Conservation (phyloP, 2,888 invertebrate species). For the Apantesis nais region DNA sequence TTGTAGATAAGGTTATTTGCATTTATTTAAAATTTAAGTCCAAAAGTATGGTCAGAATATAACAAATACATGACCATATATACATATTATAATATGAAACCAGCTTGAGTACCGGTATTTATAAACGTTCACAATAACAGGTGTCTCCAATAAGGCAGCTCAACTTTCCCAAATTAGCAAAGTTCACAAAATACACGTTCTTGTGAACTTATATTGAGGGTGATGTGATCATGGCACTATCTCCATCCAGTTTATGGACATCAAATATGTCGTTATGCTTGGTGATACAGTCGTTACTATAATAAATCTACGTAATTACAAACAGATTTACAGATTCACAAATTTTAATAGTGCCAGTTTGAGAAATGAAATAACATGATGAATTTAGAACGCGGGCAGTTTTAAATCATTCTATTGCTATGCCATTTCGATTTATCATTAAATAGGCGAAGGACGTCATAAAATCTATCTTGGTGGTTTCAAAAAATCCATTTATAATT, state of each 20-base stretch:
- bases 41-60: too few species aligned
- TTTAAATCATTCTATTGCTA: conserved; percentile 48
- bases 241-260: too few species aligned
- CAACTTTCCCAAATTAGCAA: background rate
- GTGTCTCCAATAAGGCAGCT: background rate
- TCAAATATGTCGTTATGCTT: background rate
- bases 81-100: too few species aligned
- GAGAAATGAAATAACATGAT: conserved; percentile 46
- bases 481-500: conserved; percentile 17
- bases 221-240: background rate
- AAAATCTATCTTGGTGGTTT: conserved; percentile 44
- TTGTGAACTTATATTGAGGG: background rate
- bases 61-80: too few species aligned
- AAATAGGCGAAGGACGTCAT: conserved; percentile 47
- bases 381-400: conserved; percentile 50
- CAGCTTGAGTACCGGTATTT: background rate
- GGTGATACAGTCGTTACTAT: conserved; percentile 23
- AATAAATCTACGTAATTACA: conserved; percentile 47
- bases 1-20: too few species aligned
- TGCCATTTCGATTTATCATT: conserved; percentile 43
- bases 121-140: background rate
- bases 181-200: background rate
- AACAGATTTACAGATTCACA: conserved; percentile 43
- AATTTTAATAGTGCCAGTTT: conserved; percentile 49
- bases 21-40: too few species aligned